Evolutionary conservation across 2,888 invertebrate genomes (phyloP).

Genomic region (Bembecia ichneumoniformis): DNA sequence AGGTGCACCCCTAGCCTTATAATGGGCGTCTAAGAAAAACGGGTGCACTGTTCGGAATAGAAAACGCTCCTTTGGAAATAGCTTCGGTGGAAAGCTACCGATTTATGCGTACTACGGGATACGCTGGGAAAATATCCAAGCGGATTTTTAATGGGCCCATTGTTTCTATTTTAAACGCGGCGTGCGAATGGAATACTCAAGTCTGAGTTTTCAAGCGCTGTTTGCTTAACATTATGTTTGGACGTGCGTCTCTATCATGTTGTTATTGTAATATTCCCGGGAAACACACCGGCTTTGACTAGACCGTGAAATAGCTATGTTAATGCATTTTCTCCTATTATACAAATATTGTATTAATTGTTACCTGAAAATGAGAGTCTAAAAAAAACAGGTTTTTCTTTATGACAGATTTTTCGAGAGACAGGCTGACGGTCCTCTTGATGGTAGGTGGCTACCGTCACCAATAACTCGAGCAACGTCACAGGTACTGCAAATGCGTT

Average conservation of each 20-base stretch:
- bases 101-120: slow-evolving; percentile 69
- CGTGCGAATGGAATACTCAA: slow-evolving; percentile 68
- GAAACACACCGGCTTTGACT: too few relatives aligned
- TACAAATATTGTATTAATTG: too few relatives aligned
- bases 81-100: slow-evolving; percentile 71
- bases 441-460: too few relatives aligned
- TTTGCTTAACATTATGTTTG: slow-evolving; percentile 11
- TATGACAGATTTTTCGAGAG: too few relatives aligned
- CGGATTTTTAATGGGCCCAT: slow-evolving; percentile 70
- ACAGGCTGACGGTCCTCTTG: too few relatives aligned
- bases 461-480: too few relatives aligned
- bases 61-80: slow-evolving; percentile 71
- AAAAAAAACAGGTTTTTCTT: too few relatives aligned
- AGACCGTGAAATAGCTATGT: too few relatives aligned
- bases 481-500: too few relatives aligned
- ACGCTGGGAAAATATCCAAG: slow-evolving; percentile 68
- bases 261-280: not conserved
- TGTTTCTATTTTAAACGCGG: slow-evolving; percentile 70
- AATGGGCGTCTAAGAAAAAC: slow-evolving; percentile 71
- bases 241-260: not conserved
- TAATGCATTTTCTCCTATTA: too few relatives aligned
- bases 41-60: slow-evolving; percentile 69
- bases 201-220: slow-evolving; percentile 31
- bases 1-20: slow-evolving; percentile 44
- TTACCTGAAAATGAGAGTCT: too few relatives aligned